These are phyloP conservation scores for Laupala kohalensis DNA, from an alignment of 1,140 invertebrate species.

Conservation along the genomic window DNA sequence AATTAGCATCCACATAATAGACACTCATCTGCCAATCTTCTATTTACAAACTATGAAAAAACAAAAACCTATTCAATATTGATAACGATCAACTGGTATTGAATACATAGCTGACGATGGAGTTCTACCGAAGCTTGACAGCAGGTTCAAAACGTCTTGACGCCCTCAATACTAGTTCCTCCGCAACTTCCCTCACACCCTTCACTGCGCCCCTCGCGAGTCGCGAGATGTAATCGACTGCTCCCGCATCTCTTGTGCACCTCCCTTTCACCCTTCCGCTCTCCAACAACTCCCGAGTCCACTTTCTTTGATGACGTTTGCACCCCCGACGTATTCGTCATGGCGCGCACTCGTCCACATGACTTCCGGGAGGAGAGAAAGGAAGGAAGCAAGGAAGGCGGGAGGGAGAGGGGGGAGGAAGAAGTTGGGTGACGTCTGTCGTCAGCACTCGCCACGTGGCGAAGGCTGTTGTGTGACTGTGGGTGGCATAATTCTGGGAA, in stretches of 20 bases:
- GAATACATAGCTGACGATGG: too few relatives aligned
- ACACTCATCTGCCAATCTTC: too few relatives aligned
- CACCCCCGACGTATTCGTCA: not conserved
- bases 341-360: not conserved
- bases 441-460: not conserved
- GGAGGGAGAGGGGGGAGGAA: too few relatives aligned
- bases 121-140: not conserved
- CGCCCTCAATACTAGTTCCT: not conserved
- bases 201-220: not conserved
- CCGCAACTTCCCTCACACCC: not conserved
- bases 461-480: too few relatives aligned
- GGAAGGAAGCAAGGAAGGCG: too few relatives aligned
- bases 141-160: not conserved
- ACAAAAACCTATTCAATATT: too few relatives aligned
- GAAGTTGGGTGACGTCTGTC: not conserved
- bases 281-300: not conserved
- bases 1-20: too few relatives aligned
- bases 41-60: too few relatives aligned
- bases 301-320: not conserved
- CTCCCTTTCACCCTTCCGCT: not conserved
- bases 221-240: not conserved
- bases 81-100: too few relatives aligned
- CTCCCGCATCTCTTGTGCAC: not conserved
- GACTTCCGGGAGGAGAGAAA: too few relatives aligned
- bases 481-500: too few relatives aligned